Percentiles rank a stretch among this genome's conserved stretches.
Conservation (phyloP, 1,140 invertebrate genomes). For the Trachelipus rathkii region DNA sequence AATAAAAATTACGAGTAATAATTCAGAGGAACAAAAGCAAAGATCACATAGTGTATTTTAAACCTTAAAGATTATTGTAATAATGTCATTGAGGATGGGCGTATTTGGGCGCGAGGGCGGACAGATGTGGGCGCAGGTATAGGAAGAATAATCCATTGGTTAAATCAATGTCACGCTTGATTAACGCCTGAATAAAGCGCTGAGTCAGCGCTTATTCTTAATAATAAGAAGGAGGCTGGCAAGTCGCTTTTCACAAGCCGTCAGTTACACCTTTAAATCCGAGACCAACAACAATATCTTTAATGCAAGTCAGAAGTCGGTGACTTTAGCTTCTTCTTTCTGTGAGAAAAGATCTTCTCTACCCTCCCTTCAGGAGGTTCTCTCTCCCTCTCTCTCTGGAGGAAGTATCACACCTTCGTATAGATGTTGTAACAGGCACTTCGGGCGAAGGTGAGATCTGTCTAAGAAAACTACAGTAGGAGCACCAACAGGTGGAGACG, state of each 20-base stretch:
- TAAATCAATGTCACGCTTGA: slow-evolving; percentile 12
- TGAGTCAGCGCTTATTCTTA: background rate
- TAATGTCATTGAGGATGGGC: background rate
- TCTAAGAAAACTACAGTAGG: no score
- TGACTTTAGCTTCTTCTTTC: background rate
- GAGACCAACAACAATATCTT: background rate
- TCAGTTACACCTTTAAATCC: background rate
- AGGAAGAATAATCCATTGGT: background rate
- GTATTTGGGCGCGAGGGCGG: background rate
- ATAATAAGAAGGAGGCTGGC: background rate
- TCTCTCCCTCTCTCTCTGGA: background rate
- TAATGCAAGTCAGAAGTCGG: background rate
- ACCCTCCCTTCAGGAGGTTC: background rate
- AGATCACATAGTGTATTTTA: background rate
- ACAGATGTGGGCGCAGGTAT: slow-evolving; percentile 1
- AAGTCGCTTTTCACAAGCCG: background rate
- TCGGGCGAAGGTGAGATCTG: no score
- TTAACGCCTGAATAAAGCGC: background rate
- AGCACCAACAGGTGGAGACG: no score
- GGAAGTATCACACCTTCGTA: no score
- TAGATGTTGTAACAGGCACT: no score
- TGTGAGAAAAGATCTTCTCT: background rate
- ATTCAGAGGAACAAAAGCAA: background rate
- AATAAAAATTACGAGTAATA: background rate
- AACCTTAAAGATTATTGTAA: background rate